A percentile compares a stretch with the other conserved stretches of the same genome.
Evolutionary conservation across 2,888 invertebrate genomes (phyloP).

Genomic region (Euclidia mi): DNA sequence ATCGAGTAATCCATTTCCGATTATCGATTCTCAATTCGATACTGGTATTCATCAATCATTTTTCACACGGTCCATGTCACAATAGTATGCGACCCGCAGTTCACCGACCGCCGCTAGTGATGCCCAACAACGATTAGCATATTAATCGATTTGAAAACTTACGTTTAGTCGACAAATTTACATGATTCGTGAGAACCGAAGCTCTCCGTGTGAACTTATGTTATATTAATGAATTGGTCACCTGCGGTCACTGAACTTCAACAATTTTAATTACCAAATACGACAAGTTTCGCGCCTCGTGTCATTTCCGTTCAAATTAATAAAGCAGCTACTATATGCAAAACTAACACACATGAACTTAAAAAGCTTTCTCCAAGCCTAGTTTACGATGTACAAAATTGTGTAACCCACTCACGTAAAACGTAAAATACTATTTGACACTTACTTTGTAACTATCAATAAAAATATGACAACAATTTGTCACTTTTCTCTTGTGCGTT

Average conservation of each 20-base stretch:
- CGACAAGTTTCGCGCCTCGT: conserved; percentile 61
- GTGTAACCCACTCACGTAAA: neutral
- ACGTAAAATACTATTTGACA: conserved; percentile 5
- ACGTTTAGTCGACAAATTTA: conserved; percentile 89
- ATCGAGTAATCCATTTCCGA: conserved; percentile 64
- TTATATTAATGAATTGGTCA: conserved; percentile 89
- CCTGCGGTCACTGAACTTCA: conserved; percentile 81
- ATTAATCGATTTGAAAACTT: conserved; percentile 90
- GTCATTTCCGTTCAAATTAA: conserved; percentile 44
- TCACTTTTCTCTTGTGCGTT: conserved; percentile 25
- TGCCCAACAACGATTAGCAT: conserved; percentile 86
- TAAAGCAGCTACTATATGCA: conserved; percentile 23
- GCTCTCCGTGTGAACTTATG: conserved; percentile 87
- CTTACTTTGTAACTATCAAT: conserved; percentile 6
- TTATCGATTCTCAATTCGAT: conserved; percentile 60
- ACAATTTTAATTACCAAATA: conserved; percentile 77
- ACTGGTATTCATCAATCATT: conserved; percentile 86
- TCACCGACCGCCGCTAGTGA: conserved; percentile 87
- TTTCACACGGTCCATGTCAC: conserved; percentile 97
- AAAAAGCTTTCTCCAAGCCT: conserved; percentile 12
- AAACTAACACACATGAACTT: no score
- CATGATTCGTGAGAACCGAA: conserved; percentile 89
- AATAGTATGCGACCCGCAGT: conserved; percentile 80
- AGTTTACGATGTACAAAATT: neutral
- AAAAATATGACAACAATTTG: conserved; percentile 32